phyloP scores from a whole-genome alignment of 2,797 vertebrate genomes.

The Darevskia mixta region DNA sequence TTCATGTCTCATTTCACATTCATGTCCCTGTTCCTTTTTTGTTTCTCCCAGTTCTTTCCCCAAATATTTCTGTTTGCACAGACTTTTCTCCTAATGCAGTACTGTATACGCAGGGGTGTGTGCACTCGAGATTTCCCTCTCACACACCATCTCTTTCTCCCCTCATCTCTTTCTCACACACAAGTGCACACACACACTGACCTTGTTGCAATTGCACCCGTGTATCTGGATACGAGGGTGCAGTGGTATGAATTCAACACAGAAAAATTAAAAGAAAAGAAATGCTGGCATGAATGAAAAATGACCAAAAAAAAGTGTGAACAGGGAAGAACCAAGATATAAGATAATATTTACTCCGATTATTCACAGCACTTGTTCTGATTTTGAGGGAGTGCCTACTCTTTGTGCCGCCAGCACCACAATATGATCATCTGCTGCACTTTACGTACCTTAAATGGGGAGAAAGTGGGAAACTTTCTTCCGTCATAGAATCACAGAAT shows the following conservation, averaged over 20 bases:
- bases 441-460: neutral
- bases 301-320: neutral
- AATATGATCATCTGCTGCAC: neutral
- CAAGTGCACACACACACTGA: neutral
- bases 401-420: neutral
- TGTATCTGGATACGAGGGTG: neutral
- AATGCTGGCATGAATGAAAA: neutral
- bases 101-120: neutral
- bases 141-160: no score
- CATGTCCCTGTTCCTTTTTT: neutral
- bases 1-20: conserved; percentile 24
- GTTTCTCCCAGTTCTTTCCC: neutral
- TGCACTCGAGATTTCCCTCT: no score
- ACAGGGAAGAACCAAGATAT: neutral
- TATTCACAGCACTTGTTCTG: neutral
- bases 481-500: no score
- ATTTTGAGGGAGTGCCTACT: neutral
- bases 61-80: neutral
- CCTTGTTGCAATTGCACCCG: neutral
- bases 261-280: neutral
- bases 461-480: neutral
- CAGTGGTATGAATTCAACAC: neutral
- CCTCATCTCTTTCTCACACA: no score
- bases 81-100: neutral
- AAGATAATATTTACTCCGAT: neutral